Evolutionary conservation across 2,113 vertebrate genomes (phyloP).

Genomic region (Odontophorus gujanensis): DNA sequence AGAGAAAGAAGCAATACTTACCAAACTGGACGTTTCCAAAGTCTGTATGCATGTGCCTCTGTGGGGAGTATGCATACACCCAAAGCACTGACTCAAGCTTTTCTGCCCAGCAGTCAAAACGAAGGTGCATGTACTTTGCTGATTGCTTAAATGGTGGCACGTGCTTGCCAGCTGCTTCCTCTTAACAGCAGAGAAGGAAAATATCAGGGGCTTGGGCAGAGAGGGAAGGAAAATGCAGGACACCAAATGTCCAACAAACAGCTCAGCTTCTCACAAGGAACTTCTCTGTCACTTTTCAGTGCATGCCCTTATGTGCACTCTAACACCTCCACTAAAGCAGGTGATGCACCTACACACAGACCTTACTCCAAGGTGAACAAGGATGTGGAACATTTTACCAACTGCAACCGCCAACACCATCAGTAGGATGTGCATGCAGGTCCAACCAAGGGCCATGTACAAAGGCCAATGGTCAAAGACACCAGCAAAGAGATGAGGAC

Average conservation of each 20-base stretch:
- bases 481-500: background rate
- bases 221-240: background rate
- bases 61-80: constrained; percentile 26
- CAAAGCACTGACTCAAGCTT: background rate
- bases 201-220: background rate
- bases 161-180: background rate
- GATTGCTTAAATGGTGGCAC: background rate
- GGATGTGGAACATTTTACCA: background rate
- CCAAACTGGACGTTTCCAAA: constrained; percentile 26
- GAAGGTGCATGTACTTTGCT: background rate
- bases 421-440: rapidly evolving
- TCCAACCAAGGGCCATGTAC: rapidly evolving
- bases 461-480: background rate
- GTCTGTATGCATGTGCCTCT: constrained; percentile 42
- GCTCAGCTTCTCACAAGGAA: background rate
- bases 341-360: background rate
- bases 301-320: background rate
- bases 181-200: background rate
- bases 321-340: background rate
- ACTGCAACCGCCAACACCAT: background rate
- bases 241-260: background rate
- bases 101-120: background rate
- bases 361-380: background rate
- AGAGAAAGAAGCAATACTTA: constrained; percentile 63
- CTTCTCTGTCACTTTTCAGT: background rate